Evolutionary conservation across 2,888 invertebrate genomes (phyloP).

Genomic region (Sclerodermus sp.): DNA sequence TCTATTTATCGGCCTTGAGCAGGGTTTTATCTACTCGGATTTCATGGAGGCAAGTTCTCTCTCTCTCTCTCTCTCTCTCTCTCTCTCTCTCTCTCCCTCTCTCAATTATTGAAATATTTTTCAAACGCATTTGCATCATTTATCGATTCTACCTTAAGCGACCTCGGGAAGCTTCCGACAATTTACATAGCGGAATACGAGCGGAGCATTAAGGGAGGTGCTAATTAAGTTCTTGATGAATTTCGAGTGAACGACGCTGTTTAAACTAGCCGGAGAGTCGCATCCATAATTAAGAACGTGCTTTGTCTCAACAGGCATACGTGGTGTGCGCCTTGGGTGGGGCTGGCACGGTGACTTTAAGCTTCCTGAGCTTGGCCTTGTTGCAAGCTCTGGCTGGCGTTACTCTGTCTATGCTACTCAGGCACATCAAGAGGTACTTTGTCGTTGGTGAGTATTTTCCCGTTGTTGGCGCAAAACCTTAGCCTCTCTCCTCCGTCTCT

Average conservation of each 20-base stretch:
- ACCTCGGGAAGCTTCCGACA: too few relatives aligned
- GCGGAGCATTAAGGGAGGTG: too few relatives aligned
- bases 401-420: slow-evolving; percentile 78
- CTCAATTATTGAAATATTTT: too few relatives aligned
- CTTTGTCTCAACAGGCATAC: slow-evolving; percentile 66
- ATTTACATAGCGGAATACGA: too few relatives aligned
- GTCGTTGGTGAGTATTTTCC: slow-evolving; percentile 64
- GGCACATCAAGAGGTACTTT: slow-evolving; percentile 73
- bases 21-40: slow-evolving; percentile 82
- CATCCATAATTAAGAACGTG: not conserved
- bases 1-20: slow-evolving; percentile 80
- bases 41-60: slow-evolving; percentile 69
- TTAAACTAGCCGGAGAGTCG: too few relatives aligned
- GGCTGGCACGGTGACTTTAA: slow-evolving; percentile 69
- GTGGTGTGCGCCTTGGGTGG: slow-evolving; percentile 81
- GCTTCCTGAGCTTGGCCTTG: slow-evolving; percentile 73
- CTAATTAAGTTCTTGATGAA: not conserved
- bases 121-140: too few relatives aligned
- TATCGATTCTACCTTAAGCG: too few relatives aligned
- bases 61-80: too few relatives aligned
- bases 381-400: slow-evolving; percentile 77
- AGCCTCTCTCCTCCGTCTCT: too few relatives aligned
- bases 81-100: too few relatives aligned
- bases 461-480: too few relatives aligned
- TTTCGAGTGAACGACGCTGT: not conserved